These are phyloP conservation scores for Thymallus thymallus DNA, from an alignment of 2,113 vertebrate species.

Conservation along the genomic window DNA sequence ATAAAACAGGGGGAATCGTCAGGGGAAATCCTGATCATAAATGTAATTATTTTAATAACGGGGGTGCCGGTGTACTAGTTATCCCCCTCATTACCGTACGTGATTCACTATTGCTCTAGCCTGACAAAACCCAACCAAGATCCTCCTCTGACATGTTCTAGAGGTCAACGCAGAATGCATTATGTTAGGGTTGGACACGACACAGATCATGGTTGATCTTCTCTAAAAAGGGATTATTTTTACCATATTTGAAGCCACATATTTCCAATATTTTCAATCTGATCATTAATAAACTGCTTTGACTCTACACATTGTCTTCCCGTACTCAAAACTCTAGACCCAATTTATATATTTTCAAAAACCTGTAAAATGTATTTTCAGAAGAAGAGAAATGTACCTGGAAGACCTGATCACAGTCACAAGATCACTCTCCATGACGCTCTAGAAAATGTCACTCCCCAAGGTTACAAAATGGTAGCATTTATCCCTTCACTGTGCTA, in stretches of 20 bases:
- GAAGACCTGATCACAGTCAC: neutral
- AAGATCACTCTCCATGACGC: conserved; percentile 41
- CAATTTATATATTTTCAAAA: neutral
- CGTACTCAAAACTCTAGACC: neutral
- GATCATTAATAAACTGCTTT: neutral
- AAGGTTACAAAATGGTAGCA: conserved; percentile 56
- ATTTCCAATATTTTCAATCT: neutral
- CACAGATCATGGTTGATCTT: neutral
- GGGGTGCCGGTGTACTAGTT: conserved; percentile 23
- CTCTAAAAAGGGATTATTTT: neutral
- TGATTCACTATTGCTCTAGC: conserved; percentile 31
- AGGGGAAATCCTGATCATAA: conserved; percentile 51
- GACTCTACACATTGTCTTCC: neutral
- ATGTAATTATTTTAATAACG: conserved; percentile 27
- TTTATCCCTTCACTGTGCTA: conserved; percentile 51
- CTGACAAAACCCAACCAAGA: conserved; percentile 20
- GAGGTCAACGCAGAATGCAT: neutral
- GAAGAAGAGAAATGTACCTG: neutral
- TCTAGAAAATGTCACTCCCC: conserved; percentile 54
- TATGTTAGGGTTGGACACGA: neutral
- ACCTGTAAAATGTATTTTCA: neutral
- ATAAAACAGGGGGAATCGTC: conserved; percentile 70
- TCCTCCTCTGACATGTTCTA: neutral
- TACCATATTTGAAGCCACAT: too few species aligned
- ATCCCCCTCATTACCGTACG: conserved; percentile 25